Conservation (phyloP, 2,113 vertebrate genomes). For the Elgaria multicarinata region DNA sequence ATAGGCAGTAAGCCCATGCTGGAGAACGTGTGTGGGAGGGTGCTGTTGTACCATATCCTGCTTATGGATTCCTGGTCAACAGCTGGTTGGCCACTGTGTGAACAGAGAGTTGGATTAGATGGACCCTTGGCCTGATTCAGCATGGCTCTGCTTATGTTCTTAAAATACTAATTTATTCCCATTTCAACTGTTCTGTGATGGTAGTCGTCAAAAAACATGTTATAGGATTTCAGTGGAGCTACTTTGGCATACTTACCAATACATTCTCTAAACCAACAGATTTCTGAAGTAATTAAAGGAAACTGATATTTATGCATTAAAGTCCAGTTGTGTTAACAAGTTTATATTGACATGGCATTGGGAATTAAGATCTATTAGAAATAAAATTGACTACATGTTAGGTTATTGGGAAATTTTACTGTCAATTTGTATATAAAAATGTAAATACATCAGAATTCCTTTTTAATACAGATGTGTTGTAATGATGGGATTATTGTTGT, state of each 20-base stretch:
- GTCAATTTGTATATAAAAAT: background rate
- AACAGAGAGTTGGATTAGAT: no score
- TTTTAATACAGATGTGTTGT: slow-evolving; percentile 31
- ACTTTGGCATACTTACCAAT: background rate
- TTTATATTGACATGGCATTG: background rate
- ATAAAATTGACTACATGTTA: background rate
- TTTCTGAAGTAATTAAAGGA: slow-evolving; percentile 4
- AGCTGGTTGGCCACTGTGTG: no score
- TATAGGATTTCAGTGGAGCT: background rate
- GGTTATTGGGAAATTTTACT: slow-evolving; percentile 20
- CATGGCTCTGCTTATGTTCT: no score
- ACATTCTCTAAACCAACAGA: background rate
- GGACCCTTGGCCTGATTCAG: no score
- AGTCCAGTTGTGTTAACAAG: background rate
- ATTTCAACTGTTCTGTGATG: slow-evolving; percentile 1
- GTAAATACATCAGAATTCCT: slow-evolving; percentile 45
- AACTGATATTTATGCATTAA: background rate
- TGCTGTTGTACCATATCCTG: no score
- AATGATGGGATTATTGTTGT: background rate
- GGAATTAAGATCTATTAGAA: background rate
- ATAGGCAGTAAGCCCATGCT: no score
- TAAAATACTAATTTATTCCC: slow-evolving; percentile 10
- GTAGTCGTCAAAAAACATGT: background rate
- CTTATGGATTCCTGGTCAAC: no score
- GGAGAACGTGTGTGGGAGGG: no score